Evolutionary conservation across 2,113 vertebrate genomes (phyloP).

Genomic region (Capreolus pygargus): DNA sequence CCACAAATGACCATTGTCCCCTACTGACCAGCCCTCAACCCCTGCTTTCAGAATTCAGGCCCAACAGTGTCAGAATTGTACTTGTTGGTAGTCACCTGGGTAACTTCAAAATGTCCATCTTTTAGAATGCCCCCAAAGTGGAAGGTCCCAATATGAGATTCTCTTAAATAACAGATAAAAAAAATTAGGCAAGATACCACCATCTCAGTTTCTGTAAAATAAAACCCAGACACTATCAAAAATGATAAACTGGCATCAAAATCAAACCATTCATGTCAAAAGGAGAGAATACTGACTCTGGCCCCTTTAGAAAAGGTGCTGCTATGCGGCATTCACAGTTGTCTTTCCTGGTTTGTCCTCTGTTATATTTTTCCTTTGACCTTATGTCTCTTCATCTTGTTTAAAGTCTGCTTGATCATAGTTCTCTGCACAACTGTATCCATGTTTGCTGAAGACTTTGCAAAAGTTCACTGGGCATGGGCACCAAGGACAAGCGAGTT

Average conservation of each 20-base stretch:
- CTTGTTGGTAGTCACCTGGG: background rate
- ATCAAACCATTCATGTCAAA: background rate
- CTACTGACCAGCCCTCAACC: background rate
- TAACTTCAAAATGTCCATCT: constrained; percentile 18
- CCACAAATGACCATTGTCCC: background rate
- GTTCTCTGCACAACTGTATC: background rate
- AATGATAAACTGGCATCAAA: background rate
- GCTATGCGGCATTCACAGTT: background rate
- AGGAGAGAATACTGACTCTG: background rate
- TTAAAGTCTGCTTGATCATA: background rate
- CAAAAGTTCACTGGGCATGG: background rate
- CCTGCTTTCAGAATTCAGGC: constrained; percentile 27
- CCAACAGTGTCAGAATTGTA: background rate
- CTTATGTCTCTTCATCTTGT: background rate
- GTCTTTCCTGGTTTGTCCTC: background rate
- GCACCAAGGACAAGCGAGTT: background rate
- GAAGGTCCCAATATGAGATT: background rate
- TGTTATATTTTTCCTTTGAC: background rate
- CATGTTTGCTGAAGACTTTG: background rate
- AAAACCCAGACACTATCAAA: background rate
- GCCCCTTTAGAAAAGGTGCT: background rate
- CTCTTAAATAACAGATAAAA: constrained; percentile 23
- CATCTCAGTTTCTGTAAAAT: constrained; percentile 26
- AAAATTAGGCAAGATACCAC: background rate
- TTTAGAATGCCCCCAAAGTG: constrained; percentile 15